These are phyloP conservation scores for Hemicentrotus pulcherrimus DNA, from an alignment of 35 echinoderm and acorn worm species.

Conservation along the genomic window DNA sequence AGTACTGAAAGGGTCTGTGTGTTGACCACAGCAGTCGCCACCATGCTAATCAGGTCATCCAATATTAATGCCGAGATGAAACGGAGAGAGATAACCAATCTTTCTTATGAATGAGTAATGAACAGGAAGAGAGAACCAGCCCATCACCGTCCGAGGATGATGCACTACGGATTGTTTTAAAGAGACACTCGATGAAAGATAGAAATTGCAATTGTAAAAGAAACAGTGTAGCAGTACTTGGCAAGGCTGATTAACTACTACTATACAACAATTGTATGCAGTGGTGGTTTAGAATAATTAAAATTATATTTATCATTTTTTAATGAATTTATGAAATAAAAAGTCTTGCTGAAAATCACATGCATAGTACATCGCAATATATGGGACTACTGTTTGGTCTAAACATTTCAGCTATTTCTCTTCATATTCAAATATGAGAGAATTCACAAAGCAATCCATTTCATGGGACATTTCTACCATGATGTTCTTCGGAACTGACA, in stretches of 20 bases:
- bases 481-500: too few species aligned
- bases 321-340: not conserved
- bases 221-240: not conserved
- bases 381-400: not conserved
- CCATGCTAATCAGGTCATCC: not conserved
- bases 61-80: not conserved
- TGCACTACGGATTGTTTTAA: not conserved
- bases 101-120: slow-evolving; percentile 13
- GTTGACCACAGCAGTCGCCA: not conserved
- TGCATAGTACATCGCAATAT: not conserved
- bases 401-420: not conserved
- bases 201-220: not conserved
- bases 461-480: too few species aligned
- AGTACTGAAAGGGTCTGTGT: too few species aligned
- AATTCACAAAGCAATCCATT: not conserved
- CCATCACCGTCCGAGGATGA: not conserved
- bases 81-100: not conserved
- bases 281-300: not conserved
- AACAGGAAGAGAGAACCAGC: not conserved
- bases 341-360: not conserved
- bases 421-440: not conserved
- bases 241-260: not conserved
- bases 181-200: not conserved
- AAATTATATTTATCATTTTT: too few species aligned
- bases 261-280: not conserved